Base-by-base conservation (phyloP, 2,113 vertebrate species). In the Himantopus leucocephalus region DNA sequence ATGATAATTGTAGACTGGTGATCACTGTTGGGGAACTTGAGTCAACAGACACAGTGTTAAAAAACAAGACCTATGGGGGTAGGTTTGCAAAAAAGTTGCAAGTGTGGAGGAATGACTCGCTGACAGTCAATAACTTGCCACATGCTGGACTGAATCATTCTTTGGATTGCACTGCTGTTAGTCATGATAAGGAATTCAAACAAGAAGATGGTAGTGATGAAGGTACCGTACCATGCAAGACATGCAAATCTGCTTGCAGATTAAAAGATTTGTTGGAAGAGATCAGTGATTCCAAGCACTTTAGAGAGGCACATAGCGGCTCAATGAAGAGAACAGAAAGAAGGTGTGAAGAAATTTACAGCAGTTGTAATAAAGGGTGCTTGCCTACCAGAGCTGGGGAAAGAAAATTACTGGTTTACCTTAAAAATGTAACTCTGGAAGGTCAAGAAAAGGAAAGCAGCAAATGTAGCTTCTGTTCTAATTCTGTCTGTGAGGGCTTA, bases 201-300 rank as follows among this genome's bases (percentile, higher is more conserved):
- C 35, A 3, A 84, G 85, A 94, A 53, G 66, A 43, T 77, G 84
- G 62, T 75, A 83, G 78, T 10, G 39, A 66, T 80, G 70, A 88
- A 70, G 67, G 90, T 88, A 88, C 94, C 7, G 26, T 94, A 39
- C 82, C 85, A 4, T 59, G 59, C 48, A 78, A 63, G n/a, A 58
- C 86, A 30, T 67, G 27, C 55, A 85, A 68, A 29, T 83, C 91
- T 56, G 67, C 88, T 72, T 85, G 78, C 80, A 94, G 96, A 77
- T 89, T 98, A 70, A 97, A 95, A 73, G 95, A 98, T 91, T 96
- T 97, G 34, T 88, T 98, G 85, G 97, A 98, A 91, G 97, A 98
- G 64, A 97, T 98, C 45, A 98, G 97, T 86, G 97, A 97, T 94
- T 98, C 98, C 2, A 97, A 98, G 78, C 97, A 95, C 68, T 97